A percentile compares a stretch with the other conserved stretches of the same genome.
phyloP scores from a whole-genome alignment of 2,113 vertebrate genomes.

The Noctilio leporinus region DNA sequence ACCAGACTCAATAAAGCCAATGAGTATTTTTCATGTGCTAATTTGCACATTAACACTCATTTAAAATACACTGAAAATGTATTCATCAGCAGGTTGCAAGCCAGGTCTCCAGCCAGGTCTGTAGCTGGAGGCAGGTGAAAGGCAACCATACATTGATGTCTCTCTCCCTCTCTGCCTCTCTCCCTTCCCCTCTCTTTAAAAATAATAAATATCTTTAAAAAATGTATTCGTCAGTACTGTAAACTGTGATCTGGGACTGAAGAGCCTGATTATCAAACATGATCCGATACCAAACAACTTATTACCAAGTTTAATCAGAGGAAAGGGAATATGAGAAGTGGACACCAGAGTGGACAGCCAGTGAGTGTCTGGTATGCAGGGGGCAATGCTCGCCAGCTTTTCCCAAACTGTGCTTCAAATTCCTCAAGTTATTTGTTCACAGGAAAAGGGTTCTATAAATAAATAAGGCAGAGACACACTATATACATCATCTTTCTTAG shows the following conservation, averaged over 20 bases:
- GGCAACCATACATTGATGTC: too few species aligned
- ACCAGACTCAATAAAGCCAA: background rate
- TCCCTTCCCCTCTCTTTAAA: too few species aligned
- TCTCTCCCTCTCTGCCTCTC: too few species aligned
- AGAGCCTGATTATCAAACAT: background rate
- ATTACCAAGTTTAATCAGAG: background rate
- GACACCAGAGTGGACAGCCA: background rate
- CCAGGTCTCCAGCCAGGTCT: too few species aligned
- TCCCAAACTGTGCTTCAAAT: background rate
- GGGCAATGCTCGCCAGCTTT: background rate
- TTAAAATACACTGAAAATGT: background rate
- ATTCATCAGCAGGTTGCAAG: too few species aligned
- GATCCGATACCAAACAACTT: background rate
- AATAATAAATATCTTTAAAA: too few species aligned
- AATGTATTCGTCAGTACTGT: background rate
- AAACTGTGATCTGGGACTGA: background rate
- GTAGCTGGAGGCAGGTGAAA: too few species aligned
- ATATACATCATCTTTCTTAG: background rate
- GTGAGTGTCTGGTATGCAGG: background rate
- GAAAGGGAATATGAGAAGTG: background rate
- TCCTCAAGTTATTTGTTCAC: background rate
- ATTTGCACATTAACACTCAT: background rate
- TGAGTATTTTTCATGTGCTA: background rate
- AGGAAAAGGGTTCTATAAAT: background rate
- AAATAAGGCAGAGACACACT: background rate